phyloP scores from a whole-genome alignment of 2,888 invertebrate genomes.

The Eumerus sabulonum region DNA sequence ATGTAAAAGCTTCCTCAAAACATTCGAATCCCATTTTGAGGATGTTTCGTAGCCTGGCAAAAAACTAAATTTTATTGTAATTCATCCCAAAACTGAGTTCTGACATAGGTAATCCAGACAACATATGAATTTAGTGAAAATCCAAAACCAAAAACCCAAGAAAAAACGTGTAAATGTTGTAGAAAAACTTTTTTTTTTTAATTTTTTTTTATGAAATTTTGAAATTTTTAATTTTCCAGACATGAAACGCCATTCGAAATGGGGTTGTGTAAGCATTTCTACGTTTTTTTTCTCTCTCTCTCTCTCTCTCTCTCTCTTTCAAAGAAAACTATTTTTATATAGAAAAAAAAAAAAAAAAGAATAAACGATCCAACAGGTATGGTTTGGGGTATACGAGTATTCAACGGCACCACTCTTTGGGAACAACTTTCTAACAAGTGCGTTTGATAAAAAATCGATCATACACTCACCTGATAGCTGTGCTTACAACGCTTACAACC shows the following conservation, averaged over 20 bases:
- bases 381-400: too few relatives aligned
- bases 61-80: constrained; percentile 12
- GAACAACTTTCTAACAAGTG: too few relatives aligned
- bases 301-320: constrained; percentile 29
- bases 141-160: not conserved
- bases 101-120: not conserved
- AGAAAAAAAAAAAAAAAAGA: constrained; percentile 7
- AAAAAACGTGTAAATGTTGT: constrained; percentile 42
- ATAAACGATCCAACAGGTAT: too few relatives aligned
- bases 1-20: constrained; percentile 67
- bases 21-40: constrained; percentile 65
- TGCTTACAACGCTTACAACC: too few relatives aligned
- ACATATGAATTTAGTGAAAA: constrained; percentile 21
- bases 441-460: too few relatives aligned
- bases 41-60: constrained; percentile 66
- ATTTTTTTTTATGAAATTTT: constrained; percentile 12
- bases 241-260: constrained; percentile 68
- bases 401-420: too few relatives aligned
- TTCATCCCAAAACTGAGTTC: not conserved
- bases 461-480: too few relatives aligned
- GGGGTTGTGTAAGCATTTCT: constrained; percentile 47
- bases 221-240: constrained; percentile 43
- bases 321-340: constrained; percentile 62
- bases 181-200: constrained; percentile 21
- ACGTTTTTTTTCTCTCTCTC: too few relatives aligned